Conservation (phyloP, 2,888 invertebrate species). For the Aphidius colemani region DNA sequence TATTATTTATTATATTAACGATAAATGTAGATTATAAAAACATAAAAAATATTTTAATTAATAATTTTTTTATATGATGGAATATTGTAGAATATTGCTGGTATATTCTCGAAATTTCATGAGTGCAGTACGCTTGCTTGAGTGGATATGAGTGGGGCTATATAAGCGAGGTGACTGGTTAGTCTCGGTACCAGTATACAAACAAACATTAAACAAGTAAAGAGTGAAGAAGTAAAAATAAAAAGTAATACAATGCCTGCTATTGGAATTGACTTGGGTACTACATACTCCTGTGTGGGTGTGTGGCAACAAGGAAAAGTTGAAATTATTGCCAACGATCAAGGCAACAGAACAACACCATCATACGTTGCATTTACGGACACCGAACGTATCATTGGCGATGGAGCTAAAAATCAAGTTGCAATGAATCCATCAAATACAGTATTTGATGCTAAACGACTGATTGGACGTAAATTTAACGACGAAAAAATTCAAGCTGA, state of each 20-base stretch:
- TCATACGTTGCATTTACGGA: slow-evolving; percentile 74
- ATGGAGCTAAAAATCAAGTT: slow-evolving; percentile 65
- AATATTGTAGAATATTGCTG: too few relatives aligned
- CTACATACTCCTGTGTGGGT: slow-evolving; percentile 64
- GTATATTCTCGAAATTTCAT: too few relatives aligned
- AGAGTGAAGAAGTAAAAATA: slow-evolving; percentile 17
- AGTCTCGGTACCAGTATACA: slow-evolving; percentile 1
- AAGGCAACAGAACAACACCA: slow-evolving; percentile 75
- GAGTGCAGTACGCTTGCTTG: background rate
- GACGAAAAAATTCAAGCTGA: slow-evolving; percentile 72
- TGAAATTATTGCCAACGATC: slow-evolving; percentile 62
- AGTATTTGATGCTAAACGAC: slow-evolving; percentile 68
- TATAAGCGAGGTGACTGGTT: background rate
- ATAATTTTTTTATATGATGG: too few relatives aligned
- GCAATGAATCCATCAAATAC: slow-evolving; percentile 76
- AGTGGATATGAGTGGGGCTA: background rate
- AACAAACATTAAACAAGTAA: slow-evolving; percentile 17
- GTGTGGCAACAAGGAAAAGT: slow-evolving; percentile 37
- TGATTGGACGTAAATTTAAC: slow-evolving; percentile 63
- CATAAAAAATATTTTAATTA: too few relatives aligned
- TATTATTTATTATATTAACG: too few relatives aligned
- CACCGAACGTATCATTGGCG: slow-evolving; percentile 33
- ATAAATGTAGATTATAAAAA: too few relatives aligned
- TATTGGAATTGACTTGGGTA: slow-evolving; percentile 65
- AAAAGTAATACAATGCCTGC: slow-evolving; percentile 60